Evolutionary conservation across 1,140 invertebrate genomes (phyloP).

Genomic region (Drosophila sturtevanti): DNA sequence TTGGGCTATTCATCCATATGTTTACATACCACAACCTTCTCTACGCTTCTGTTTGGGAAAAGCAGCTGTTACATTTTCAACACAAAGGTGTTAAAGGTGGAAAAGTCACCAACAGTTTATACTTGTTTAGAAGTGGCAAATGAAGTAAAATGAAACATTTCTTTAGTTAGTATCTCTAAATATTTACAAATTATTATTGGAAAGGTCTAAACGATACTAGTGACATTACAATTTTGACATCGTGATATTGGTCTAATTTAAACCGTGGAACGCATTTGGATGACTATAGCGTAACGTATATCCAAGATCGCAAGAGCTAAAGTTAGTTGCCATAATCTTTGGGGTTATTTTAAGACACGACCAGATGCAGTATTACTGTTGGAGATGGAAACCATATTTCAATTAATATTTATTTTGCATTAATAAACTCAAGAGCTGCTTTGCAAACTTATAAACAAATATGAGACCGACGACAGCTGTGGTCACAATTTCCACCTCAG

Average conservation of each 20-base stretch:
- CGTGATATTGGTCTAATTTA: too few species aligned
- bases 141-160: too few species aligned
- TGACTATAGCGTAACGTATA: too few species aligned
- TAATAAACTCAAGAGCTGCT: constrained; percentile 63
- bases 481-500: constrained; percentile 1
- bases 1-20: constrained; percentile 56
- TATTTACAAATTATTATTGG: too few species aligned
- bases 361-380: too few species aligned
- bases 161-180: too few species aligned
- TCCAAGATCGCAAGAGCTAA: too few species aligned
- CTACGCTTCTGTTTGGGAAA: constrained; percentile 26
- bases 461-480: constrained; percentile 68
- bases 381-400: constrained; percentile 23
- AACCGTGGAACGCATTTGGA: too few species aligned
- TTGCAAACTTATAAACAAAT: constrained; percentile 70
- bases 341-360: too few species aligned
- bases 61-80: constrained; percentile 66
- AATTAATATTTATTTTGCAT: constrained; percentile 76
- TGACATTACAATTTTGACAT: too few species aligned
- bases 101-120: constrained; percentile 67
- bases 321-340: too few species aligned
- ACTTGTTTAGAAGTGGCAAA: constrained; percentile 49
- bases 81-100: constrained; percentile 68
- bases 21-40: constrained; percentile 39
- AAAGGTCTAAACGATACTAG: too few species aligned